These are phyloP conservation scores for Orthonychiurus folsomi DNA, from an alignment of 2,888 invertebrate species.

Conservation along the genomic window DNA sequence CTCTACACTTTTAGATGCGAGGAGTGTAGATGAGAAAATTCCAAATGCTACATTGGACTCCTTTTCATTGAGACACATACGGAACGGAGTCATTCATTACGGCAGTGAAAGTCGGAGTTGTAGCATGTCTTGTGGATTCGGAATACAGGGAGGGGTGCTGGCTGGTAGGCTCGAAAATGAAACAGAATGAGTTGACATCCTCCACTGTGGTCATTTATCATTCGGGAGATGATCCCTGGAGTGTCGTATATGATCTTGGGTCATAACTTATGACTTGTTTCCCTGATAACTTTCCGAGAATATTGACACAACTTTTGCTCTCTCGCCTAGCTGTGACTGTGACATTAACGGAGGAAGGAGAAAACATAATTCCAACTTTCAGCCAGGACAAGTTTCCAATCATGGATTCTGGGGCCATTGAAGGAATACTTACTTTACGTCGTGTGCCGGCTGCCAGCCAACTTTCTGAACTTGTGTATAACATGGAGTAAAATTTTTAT, in stretches of 20 bases:
- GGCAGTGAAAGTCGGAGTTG: too few species aligned
- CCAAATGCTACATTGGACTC: too few species aligned
- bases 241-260: slow-evolving; percentile 39
- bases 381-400: background rate
- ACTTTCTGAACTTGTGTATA: too few species aligned
- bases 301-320: slow-evolving; percentile 16
- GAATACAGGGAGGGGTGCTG: background rate
- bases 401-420: too few species aligned
- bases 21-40: too few species aligned
- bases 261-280: slow-evolving; percentile 41
- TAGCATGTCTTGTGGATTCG: too few species aligned
- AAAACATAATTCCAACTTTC: background rate
- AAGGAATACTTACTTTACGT: too few species aligned
- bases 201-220: slow-evolving; percentile 34
- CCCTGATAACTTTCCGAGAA: slow-evolving; percentile 11
- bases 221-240: slow-evolving; percentile 37
- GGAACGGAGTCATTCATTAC: too few species aligned
- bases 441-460: too few species aligned
- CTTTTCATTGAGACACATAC: too few species aligned
- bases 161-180: slow-evolving; percentile 3
- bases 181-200: slow-evolving; percentile 11
- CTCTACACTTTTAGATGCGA: too few species aligned
- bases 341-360: background rate
- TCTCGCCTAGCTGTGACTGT: slow-evolving; percentile 8
- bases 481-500: too few species aligned